Evolutionary conservation across 2,888 invertebrate genomes (phyloP).

Genomic region (Cepaea hortensis): DNA sequence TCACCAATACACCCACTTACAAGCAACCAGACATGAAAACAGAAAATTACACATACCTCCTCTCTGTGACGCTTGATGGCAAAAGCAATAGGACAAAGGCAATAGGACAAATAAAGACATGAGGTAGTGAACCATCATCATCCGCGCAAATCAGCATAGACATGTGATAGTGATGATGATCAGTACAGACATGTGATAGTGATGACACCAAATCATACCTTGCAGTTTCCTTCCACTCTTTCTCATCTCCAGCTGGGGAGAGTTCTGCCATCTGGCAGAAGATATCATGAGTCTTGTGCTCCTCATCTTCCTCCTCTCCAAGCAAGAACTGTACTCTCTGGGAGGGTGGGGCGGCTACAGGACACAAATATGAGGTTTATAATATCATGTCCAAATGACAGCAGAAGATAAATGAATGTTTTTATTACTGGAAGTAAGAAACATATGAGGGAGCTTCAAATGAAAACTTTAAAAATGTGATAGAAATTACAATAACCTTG

Average conservation of each 20-base stretch:
- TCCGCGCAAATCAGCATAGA: no score
- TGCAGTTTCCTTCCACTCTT: slow-evolving; percentile 98
- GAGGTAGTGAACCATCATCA: no score
- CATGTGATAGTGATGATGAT: no score
- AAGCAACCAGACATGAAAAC: no score
- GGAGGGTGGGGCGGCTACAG: slow-evolving; percentile 81
- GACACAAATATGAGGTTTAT: background rate
- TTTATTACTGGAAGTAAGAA: no score
- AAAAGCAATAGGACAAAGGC: background rate
- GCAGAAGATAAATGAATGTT: background rate
- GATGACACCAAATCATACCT: slow-evolving; percentile 77
- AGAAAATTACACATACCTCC: background rate
- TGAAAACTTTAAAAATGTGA: no score
- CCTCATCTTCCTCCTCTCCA: slow-evolving; percentile 88
- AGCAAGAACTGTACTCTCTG: slow-evolving; percentile 98
- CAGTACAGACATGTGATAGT: no score
- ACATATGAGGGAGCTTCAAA: no score
- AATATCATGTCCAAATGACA: background rate
- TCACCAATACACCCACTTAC: no score
- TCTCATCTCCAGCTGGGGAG: slow-evolving; percentile 81
- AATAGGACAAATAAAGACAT: background rate
- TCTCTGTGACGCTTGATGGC: background rate
- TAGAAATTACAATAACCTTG: no score
- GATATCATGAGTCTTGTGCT: slow-evolving; percentile 87
- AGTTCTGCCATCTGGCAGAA: slow-evolving; percentile 99